Percentiles rank a stretch among this genome's conserved stretches.
Evolutionary conservation across 1,140 invertebrate species (phyloP).

Genomic region (Macrotrachela quadricornifera): DNA sequence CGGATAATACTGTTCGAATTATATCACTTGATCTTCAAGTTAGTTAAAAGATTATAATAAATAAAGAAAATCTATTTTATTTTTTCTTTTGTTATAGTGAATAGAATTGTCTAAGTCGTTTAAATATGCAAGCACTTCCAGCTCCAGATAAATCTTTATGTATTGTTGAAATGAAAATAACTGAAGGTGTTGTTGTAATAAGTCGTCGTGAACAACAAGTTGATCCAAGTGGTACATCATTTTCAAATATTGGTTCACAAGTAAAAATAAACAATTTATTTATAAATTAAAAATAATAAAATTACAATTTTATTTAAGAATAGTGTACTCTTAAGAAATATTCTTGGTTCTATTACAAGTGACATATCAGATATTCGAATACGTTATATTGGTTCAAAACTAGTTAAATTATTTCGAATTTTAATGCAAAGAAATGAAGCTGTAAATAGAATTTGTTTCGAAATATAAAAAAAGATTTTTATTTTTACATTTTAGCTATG

Average conservation of each 20-base stretch:
- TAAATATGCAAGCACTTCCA: constrained; percentile 90
- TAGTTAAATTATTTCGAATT: constrained; percentile 87
- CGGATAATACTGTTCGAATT: constrained; percentile 87
- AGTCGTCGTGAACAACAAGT: constrained; percentile 27
- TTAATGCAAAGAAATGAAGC: constrained; percentile 82
- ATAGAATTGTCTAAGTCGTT: constrained; percentile 61
- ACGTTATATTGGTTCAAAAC: constrained; percentile 72
- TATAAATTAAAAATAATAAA: background rate
- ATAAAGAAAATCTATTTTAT: background rate
- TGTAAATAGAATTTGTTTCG: constrained; percentile 35
- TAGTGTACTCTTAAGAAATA: constrained; percentile 76
- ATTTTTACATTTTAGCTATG: constrained; percentile 48
- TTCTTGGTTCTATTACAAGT: constrained; percentile 87
- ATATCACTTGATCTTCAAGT: constrained; percentile 71
- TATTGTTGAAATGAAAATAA: constrained; percentile 64
- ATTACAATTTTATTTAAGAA: constrained; percentile 55
- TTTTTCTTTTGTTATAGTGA: constrained; percentile 4
- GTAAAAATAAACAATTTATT: constrained; percentile 15
- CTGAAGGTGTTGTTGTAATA: background rate
- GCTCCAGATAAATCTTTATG: constrained; percentile 84
- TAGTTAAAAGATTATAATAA: constrained; percentile 34
- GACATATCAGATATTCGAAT: constrained; percentile 89
- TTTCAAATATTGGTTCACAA: constrained; percentile 81
- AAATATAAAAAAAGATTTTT: too few species aligned
- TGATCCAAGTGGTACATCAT: constrained; percentile 40